Evolutionary conservation across 2,113 vertebrate species (phyloP), one percentile per base, ranked within the genome.

Genomic region (Gavialis gangeticus): DNA sequence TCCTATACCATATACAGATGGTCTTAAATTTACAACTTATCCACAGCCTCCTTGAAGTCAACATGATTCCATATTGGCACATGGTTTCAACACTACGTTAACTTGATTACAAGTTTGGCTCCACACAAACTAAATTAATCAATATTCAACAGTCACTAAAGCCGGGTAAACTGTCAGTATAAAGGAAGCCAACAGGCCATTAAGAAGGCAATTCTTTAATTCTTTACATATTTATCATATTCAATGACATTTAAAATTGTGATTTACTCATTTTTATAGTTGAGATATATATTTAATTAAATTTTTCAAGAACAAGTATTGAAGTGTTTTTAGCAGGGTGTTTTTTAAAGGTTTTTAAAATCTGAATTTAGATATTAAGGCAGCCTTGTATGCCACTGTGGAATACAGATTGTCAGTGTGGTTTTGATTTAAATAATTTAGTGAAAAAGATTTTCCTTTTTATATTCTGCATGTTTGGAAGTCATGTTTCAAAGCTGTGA

Each of bases 401-500:
- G 67, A 89, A 95, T 79, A 8, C 28, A 63, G 63, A 57, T 56
- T 92, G 79, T 79, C 77, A 59, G 59, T 91, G 5, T 21, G 82
- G 34, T 46, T 90, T 63, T 59, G 67, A 87, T 59, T 85, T 75
- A 73, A 88, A 21, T 67, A 80, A 67, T 57, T 82, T 90, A 66
- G 58, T 75, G 87, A 84, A 83, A 75, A 73, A 73, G 91, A 78
- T 55, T 34, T 83, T 14, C 18, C 13, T 30, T 5, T 37, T 76
- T 90, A 85, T 89, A 91, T 95, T 63, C 77, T 89, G 57, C 60
- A 63, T 94, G 82, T 85, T 92, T 30, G 78, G 84, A 94, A 89
- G 59, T 55, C 92, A 67, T 37, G 54, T 63, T 67, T 91, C 83
- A 85, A 90, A 0, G 8, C 37, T 87, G 34, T 92, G 63, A 84